Evolutionary conservation across 2,113 vertebrate genomes (phyloP).

Genomic region (Rhinopomastus cyanomelas): DNA sequence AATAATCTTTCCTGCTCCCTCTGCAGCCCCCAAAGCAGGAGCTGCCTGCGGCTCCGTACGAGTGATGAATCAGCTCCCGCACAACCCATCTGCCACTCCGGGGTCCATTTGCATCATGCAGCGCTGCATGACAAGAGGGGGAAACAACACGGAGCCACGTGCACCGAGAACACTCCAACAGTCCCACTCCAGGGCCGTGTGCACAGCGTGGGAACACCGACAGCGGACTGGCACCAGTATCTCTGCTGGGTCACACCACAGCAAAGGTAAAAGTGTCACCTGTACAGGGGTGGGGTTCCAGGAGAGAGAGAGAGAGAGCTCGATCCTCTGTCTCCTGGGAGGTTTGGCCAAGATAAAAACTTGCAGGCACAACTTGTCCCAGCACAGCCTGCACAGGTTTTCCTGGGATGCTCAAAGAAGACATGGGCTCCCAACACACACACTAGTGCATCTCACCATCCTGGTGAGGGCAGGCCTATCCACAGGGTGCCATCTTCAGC

Average conservation of each 20-base stretch:
- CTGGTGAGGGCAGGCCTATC: neutral
- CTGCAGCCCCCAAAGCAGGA: constrained; percentile 11
- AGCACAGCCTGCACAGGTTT: neutral
- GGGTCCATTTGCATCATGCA: constrained; percentile 23
- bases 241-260: rapidly evolving
- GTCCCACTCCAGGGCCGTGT: neutral
- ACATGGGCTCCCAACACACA: neutral
- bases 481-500: neutral
- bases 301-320: neutral
- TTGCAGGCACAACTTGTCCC: neutral
- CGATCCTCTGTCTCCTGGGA: neutral
- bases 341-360: neutral
- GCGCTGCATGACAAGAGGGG: neutral
- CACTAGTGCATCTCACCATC: neutral
- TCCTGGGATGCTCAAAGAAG: neutral
- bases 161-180: neutral
- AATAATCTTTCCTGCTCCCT: constrained; percentile 34
- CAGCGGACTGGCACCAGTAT: rapidly evolving
- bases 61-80: constrained; percentile 18
- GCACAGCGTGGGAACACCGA: rapidly evolving
- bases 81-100: constrained; percentile 31
- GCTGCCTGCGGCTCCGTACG: constrained; percentile 1
- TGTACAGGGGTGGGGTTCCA: neutral
- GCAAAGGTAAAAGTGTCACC: neutral
- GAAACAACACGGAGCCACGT: neutral